These are phyloP conservation scores for Tolmerus cingulatus DNA, from an alignment of 2,888 invertebrate species.

Conservation along the genomic window DNA sequence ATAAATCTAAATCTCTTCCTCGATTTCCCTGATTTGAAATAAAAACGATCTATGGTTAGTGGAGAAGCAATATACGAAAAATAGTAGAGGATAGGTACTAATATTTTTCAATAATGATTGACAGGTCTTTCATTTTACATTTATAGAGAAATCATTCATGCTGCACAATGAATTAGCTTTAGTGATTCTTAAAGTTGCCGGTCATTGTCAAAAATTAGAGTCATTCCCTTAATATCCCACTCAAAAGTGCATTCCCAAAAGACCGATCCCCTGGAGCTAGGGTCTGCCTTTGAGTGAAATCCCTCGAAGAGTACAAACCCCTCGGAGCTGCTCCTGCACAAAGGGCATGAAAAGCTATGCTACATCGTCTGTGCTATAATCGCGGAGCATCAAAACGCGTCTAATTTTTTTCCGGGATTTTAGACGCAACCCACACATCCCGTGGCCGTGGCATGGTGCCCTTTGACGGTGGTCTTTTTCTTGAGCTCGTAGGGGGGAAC, in stretches of 20 bases:
- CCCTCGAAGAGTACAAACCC: background rate
- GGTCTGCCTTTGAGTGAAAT: background rate
- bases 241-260: background rate
- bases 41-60: too few relatives aligned
- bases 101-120: background rate
- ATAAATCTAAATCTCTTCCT: too few relatives aligned
- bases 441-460: background rate
- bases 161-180: background rate
- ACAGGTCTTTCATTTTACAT: background rate
- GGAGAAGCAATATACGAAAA: background rate
- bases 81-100: background rate
- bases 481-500: background rate
- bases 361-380: background rate
- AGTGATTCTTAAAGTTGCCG: background rate
- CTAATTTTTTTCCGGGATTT: background rate
- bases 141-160: background rate
- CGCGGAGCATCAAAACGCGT: background rate
- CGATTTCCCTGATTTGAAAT: too few relatives aligned
- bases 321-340: background rate
- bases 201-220: background rate
- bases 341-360: background rate
- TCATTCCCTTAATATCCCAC: background rate
- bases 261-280: background rate
- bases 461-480: conserved; percentile 4
- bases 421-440: background rate